A percentile compares a stretch with the other conserved stretches of the same genome.
phyloP scores from a whole-genome alignment of 2,113 vertebrate species.

The Heptranchias perlo region DNA sequence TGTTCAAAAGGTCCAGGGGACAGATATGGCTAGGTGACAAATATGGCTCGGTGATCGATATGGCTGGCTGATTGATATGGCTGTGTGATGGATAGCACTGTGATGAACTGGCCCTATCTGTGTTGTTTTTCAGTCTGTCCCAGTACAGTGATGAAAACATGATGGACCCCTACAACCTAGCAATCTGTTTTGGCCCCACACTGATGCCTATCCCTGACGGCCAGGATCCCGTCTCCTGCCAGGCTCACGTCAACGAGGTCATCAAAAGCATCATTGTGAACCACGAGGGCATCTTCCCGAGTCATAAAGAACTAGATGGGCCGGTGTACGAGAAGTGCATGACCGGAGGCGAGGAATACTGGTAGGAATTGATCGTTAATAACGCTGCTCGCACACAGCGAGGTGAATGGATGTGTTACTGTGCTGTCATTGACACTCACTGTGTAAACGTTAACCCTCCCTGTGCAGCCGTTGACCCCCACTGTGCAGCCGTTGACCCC shows the following conservation, averaged over 20 bases:
- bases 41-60: too few relatives aligned
- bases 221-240: constrained; percentile 92
- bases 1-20: too few relatives aligned
- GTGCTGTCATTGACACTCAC: not conserved
- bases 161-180: constrained; percentile 99
- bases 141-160: constrained; percentile 99
- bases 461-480: not conserved
- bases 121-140: constrained; percentile 69
- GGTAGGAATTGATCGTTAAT: constrained; percentile 61
- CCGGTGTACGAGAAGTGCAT: constrained; percentile 98
- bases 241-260: constrained; percentile 96
- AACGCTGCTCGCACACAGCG: not conserved
- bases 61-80: not conserved
- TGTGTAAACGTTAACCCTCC: too few relatives aligned
- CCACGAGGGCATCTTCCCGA: constrained; percentile 90
- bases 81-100: not conserved
- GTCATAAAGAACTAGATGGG: constrained; percentile 80
- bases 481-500: too few relatives aligned
- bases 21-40: too few relatives aligned
- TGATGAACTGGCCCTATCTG: not conserved
- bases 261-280: constrained; percentile 95
- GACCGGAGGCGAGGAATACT: constrained; percentile 95
- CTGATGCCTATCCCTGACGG: constrained; percentile 96
- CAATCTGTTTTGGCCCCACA: constrained; percentile 96
- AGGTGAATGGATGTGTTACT: not conserved